Base-by-base conservation (phyloP, 2,888 invertebrate genomes). In the Zygogramma bicolorata region DNA sequence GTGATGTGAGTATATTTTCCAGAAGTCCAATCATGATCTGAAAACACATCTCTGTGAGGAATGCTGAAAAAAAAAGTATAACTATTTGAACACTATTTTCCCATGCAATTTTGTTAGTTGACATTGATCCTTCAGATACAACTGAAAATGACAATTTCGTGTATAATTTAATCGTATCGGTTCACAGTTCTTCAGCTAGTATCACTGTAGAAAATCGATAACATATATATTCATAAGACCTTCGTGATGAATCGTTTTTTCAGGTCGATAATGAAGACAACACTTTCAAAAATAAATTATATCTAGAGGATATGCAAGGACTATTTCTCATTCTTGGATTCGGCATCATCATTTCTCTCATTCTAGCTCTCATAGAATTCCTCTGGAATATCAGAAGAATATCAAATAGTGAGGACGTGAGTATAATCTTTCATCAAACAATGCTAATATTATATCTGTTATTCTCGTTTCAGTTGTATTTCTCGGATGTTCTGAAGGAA, bases 271-370 rank as follows among this genome's bases (percentile, higher is more conserved):
- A 57, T 27, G 40, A 22, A 46, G 31, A 42, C 1, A 60, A 68
- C 5, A 18, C 57, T 3, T 18, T 15, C 18, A 42, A 13, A 15
- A 8, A 46, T 4, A 61, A 66, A 49, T 57, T 97, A 42, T 93
- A 93, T 66, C 90, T 97, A 87, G 91, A 92, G 73, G 96, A 97
- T 85, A 95, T 97, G 0, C 96, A 96, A 77, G 97, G 97, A 80
- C 95, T 97, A 53, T 97, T 97, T 85, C 89, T 97, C 29, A 95
- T 97, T 3, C 88, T 97, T 4, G 91, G 93, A 1, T 86, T 91
- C 13, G 97, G 97, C 0, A 91, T 94, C 49, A 84, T 90, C 0
- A 85, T 93, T 18, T 93, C 96, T 0, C 89, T 94, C 61, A 69
- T 93, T 1, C 90, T 97, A 15, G 95, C 95, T 0, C 86, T 96